A percentile compares a stretch with the other conserved stretches of the same genome.
phyloP scores from a whole-genome alignment of 2,113 vertebrate genomes.

The Vanacampus margaritifer region DNA sequence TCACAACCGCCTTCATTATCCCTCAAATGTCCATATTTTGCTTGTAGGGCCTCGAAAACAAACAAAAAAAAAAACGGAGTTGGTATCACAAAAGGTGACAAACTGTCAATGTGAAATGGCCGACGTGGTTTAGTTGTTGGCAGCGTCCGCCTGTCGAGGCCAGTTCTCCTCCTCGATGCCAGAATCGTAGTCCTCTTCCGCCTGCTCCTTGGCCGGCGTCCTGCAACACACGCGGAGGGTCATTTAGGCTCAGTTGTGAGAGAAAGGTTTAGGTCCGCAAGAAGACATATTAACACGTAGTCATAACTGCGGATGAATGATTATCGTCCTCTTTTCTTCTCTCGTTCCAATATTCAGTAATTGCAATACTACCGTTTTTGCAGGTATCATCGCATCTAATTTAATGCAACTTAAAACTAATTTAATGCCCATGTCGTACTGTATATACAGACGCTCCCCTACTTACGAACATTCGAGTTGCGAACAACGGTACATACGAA shows the following conservation, averaged over 20 bases:
- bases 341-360: too few relatives aligned
- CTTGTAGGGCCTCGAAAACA: slow-evolving; percentile 31
- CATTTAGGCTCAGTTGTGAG: too few relatives aligned
- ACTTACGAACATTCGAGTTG: too few relatives aligned
- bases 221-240: slow-evolving; percentile 71
- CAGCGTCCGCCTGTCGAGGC: slow-evolving; percentile 91
- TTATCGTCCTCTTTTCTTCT: too few relatives aligned
- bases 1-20: slow-evolving; percentile 25
- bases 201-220: slow-evolving; percentile 82
- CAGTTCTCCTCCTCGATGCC: slow-evolving; percentile 94
- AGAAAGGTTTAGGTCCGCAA: slow-evolving; percentile 36
- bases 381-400: too few relatives aligned
- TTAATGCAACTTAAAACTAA: too few relatives aligned
- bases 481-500: too few relatives aligned
- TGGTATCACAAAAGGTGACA: slow-evolving; percentile 34
- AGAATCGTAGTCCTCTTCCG: slow-evolving; percentile 93
- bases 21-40: slow-evolving; percentile 26
- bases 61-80: slow-evolving; percentile 34
- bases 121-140: slow-evolving; percentile 81
- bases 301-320: neutral
- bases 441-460: too few relatives aligned
- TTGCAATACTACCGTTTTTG: too few relatives aligned
- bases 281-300: neutral
- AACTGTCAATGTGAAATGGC: slow-evolving; percentile 30
- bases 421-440: too few relatives aligned